Base-by-base conservation (phyloP, 1,140 invertebrate genomes). In the Lucilia sericata region DNA sequence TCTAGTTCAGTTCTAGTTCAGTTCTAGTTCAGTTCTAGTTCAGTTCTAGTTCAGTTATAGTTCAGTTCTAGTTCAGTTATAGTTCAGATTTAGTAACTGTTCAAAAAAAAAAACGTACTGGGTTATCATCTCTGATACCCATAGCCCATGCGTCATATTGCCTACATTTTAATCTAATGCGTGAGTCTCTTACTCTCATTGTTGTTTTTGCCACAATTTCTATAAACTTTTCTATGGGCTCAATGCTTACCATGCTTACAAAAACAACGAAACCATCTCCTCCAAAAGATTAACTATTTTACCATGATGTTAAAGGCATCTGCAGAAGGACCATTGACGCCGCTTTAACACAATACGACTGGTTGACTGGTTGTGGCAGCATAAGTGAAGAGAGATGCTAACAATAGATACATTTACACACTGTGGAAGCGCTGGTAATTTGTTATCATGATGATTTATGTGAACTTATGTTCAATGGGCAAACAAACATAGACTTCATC, bases 381-480 rank as follows among this genome's bases (percentile, higher is more conserved):
- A 70, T 17, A 60, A 60, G 55, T 60, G 55, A 70, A 19, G 19
- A 25, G 19, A 80, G 42, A 80, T 80, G n/a, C 42, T 80, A 19
- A 19, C n/a, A 21, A 19, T 21, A 80, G 76, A 80, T 80, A 80
- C 42, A 80, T 51, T 80, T 80, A 80, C 42, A 80, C 76, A 80
- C 21, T 80, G 76, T 82, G 55, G 82, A 82, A 82, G 82, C 82
- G 76, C 76, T 80, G 21, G 34, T 65, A 82, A 70, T 82, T 82
- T 82, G 82, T 82, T 82, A 82, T 82, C 82, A n/a, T 19, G 82
- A 82, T 82, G 82, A 82, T 82, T 82, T 82, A 82, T 70, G 55
- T 82, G 82, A 82, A 70, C 82, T 74, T 30, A 8, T 47, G 42
- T 55, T 55, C 4, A 14, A 10, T 17, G 10, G 74, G 4, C 49